These are phyloP conservation scores for Melangyna quadrimaculata DNA, from an alignment of 2,888 invertebrate genomes.

Conservation along the genomic window DNA sequence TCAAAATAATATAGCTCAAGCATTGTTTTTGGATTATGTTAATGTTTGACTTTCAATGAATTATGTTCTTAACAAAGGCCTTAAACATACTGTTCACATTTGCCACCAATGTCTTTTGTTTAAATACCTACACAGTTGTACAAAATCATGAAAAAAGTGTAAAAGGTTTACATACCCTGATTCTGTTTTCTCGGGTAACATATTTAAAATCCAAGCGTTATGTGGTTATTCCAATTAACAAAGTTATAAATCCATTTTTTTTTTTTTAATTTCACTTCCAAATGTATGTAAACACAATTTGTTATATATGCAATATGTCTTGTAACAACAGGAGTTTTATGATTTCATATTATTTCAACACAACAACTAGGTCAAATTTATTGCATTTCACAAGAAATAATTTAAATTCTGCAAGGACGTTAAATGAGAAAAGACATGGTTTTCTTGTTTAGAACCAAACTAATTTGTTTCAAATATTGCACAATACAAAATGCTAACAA, in stretches of 20 bases:
- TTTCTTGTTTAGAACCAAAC: background rate
- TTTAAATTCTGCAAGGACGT: background rate
- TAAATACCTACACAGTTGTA: no score
- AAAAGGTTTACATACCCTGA: background rate
- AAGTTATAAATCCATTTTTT: background rate
- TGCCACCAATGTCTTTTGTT: background rate
- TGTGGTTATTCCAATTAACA: background rate
- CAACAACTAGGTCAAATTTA: background rate
- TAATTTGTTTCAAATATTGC: constrained; percentile 24
- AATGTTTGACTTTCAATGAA: no score
- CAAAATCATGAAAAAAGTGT: background rate
- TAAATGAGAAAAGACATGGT: background rate
- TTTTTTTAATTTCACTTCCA: background rate
- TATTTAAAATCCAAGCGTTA: background rate
- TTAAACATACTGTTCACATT: background rate
- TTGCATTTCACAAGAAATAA: background rate
- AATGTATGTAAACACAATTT: background rate
- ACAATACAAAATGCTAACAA: background rate
- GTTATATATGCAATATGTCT: background rate
- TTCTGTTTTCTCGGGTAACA: background rate
- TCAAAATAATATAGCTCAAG: no score
- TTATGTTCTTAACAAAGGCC: no score
- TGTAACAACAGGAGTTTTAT: background rate
- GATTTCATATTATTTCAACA: background rate
- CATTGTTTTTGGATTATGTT: no score